Percentiles rank a stretch among this genome's conserved stretches.
phyloP scores from a whole-genome alignment of 2,797 vertebrate species.

The Pelodytes ibericus region DNA sequence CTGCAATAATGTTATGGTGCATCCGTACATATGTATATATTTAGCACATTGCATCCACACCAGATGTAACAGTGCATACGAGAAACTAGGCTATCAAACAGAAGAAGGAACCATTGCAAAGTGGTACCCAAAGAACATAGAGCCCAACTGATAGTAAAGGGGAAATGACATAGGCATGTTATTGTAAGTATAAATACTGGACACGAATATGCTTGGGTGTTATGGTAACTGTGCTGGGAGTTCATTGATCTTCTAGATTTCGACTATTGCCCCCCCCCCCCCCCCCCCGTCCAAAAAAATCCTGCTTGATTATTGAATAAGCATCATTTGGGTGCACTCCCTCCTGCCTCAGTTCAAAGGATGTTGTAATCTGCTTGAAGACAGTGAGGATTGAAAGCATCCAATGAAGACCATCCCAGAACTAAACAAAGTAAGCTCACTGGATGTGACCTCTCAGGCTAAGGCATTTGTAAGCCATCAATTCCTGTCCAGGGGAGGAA shows the following conservation, averaged over 20 bases:
- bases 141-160: not conserved
- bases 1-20: conserved; percentile 1
- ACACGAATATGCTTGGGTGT: not conserved
- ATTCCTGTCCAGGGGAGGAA: conserved; percentile 35
- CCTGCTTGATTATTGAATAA: not conserved
- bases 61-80: not conserved
- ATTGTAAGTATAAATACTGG: not conserved
- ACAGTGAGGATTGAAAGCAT: conserved; percentile 26
- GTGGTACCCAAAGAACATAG: not conserved
- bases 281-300: not conserved
- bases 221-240: not conserved
- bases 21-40: not conserved
- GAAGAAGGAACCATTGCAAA: not conserved
- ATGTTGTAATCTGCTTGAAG: conserved; percentile 48
- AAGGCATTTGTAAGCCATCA: conserved; percentile 49
- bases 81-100: not conserved
- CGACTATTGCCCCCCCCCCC: not conserved
- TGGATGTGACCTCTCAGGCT: conserved; percentile 40
- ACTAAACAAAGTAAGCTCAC: conserved; percentile 41
- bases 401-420: conserved; percentile 35
- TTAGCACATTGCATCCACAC: conserved; percentile 19
- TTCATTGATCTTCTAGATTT: conserved; percentile 13
- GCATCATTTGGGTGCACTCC: not conserved
- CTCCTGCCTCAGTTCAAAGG: conserved; percentile 43
- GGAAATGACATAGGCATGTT: not conserved